Percentiles rank a stretch among this genome's conserved stretches.
Evolutionary conservation across 1,140 invertebrate species (phyloP).

Genomic region (Schlechtendalia chinensis): DNA sequence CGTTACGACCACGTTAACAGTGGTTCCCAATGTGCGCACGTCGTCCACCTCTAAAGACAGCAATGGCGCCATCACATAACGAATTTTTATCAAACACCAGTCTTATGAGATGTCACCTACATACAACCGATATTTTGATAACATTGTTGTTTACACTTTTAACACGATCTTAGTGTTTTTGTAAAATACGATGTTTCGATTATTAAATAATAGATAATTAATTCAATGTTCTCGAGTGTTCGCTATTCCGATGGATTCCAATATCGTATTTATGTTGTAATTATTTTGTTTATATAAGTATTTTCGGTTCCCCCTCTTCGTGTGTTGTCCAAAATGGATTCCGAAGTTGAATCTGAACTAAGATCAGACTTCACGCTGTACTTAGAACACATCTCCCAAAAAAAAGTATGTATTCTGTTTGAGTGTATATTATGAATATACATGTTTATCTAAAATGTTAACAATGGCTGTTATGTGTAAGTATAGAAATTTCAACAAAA

Average conservation of each 20-base stretch:
- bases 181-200: too few species aligned
- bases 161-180: too few species aligned
- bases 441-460: background rate
- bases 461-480: background rate
- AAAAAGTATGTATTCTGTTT: conserved; percentile 25
- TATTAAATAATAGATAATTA: too few species aligned
- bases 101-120: too few species aligned
- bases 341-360: conserved; percentile 11
- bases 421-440: background rate
- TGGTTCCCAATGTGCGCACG: background rate
- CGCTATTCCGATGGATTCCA: too few species aligned
- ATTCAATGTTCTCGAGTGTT: too few species aligned
- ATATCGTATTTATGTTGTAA: too few species aligned
- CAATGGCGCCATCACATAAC: background rate
- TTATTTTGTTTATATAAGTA: too few species aligned
- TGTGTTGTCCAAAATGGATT: conserved; percentile 17
- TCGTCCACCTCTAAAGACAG: background rate
- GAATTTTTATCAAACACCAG: background rate
- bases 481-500: conserved; percentile 10
- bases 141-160: background rate
- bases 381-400: conserved; percentile 40
- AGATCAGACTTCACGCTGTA: conserved; percentile 40
- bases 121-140: background rate
- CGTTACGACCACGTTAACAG: background rate
- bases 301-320: too few species aligned